Evolutionary conservation across 2,888 invertebrate species (phyloP).

Genomic region (Chrysomela aeneicollis): DNA sequence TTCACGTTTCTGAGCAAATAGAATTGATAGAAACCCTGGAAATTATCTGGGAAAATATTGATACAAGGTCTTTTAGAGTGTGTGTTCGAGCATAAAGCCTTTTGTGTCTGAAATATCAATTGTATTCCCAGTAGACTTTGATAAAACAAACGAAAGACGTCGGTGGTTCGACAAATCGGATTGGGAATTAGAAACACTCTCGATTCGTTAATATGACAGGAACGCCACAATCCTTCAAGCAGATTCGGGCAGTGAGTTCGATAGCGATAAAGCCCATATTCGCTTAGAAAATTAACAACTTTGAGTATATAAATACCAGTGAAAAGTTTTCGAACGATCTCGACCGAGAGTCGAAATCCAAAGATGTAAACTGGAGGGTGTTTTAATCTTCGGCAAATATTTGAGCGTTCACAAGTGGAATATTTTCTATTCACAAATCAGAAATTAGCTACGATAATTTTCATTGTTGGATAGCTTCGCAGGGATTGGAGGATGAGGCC

Average conservation of each 20-base stretch:
- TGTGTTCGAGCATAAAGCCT: conserved; percentile 45
- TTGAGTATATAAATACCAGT: background rate
- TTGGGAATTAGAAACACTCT: conserved; percentile 49
- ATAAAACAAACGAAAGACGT: conserved; percentile 54
- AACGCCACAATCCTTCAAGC: background rate
- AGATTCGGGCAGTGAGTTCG: conserved; percentile 1
- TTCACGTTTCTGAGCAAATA: conserved; percentile 33
- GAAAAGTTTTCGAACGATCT: conserved; percentile 32
- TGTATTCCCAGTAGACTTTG: conserved; percentile 48
- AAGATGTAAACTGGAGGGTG: conserved; percentile 47
- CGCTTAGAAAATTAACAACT: background rate
- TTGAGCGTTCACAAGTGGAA: conserved; percentile 43
- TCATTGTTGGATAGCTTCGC: conserved; percentile 14
- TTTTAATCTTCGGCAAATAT: conserved; percentile 48
- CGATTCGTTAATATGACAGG: conserved; percentile 21
- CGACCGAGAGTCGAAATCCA: conserved; percentile 36
- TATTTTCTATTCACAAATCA: conserved; percentile 41
- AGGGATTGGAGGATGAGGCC: conserved; percentile 14
- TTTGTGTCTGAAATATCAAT: conserved; percentile 49
- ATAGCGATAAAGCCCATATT: background rate
- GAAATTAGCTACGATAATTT: conserved; percentile 38
- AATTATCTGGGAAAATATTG: conserved; percentile 46
- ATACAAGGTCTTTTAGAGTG: conserved; percentile 46
- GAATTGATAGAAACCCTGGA: conserved; percentile 42
- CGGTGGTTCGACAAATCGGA: conserved; percentile 54